Percentiles rank a stretch among this genome's conserved stretches.
phyloP scores from a whole-genome alignment of 2,888 invertebrate species.

The Cheilosia vulpina region DNA sequence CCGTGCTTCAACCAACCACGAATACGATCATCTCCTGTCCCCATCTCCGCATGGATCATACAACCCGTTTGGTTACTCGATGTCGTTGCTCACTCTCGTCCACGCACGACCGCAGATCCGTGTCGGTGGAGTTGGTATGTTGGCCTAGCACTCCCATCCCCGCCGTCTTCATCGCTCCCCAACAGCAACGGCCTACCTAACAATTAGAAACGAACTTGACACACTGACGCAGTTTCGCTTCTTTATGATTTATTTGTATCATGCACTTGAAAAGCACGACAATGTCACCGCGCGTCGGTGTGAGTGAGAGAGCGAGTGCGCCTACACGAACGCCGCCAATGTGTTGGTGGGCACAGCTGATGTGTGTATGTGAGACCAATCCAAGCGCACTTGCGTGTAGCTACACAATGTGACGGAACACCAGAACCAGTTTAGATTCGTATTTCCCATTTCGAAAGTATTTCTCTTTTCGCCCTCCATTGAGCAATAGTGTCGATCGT shows the following conservation, averaged over 20 bases:
- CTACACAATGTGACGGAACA: constrained; percentile 25
- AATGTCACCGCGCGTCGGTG: constrained; percentile 54
- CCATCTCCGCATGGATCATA: constrained; percentile 23
- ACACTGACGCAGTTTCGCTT: constrained; percentile 80
- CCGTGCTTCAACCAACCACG: not conserved
- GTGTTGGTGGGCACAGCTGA: not conserved
- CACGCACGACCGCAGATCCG: constrained; percentile 66
- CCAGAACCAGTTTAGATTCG: constrained; percentile 63
- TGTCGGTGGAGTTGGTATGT: constrained; percentile 50
- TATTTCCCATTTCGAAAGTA: constrained; percentile 63
- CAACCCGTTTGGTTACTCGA: not conserved
- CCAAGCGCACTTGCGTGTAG: constrained; percentile 4
- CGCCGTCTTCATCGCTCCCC: constrained; percentile 4
- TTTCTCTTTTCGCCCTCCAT: constrained; percentile 63
- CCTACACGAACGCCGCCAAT: not conserved
- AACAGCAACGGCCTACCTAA: constrained; percentile 59
- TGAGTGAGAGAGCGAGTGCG: constrained; percentile 18
- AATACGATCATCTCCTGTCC: not conserved
- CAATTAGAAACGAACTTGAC: constrained; percentile 80
- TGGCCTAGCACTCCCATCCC: constrained; percentile 30
- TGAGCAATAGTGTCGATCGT: constrained; percentile 67
- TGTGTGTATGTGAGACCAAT: constrained; percentile 18
- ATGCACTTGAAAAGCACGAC: constrained; percentile 72
- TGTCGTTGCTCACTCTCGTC: constrained; percentile 10
- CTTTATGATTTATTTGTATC: constrained; percentile 73